Conservation (phyloP, 2,888 invertebrate genomes). For the Diaperis boleti region DNA sequence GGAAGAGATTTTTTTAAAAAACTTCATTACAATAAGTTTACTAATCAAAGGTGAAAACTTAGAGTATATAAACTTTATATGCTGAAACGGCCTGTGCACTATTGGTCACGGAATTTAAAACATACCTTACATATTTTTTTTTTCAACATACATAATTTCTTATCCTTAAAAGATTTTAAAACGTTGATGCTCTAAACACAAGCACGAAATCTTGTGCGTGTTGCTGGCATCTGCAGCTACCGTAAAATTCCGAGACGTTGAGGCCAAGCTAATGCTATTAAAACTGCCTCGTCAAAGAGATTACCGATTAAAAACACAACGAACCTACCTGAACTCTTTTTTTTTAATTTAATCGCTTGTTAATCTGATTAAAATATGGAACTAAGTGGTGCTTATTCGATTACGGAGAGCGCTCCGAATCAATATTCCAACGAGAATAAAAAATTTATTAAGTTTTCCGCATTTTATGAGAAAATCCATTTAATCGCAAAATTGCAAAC, state of each 20-base stretch:
- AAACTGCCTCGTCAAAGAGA: slow-evolving; percentile 18
- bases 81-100: no score
- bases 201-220: no score
- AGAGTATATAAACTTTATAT: no score
- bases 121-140: no score
- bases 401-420: slow-evolving; percentile 33
- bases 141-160: no score
- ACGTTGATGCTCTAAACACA: no score
- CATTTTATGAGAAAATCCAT: slow-evolving; percentile 15
- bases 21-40: no score
- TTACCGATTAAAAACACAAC: slow-evolving; percentile 33
- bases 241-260: not conserved
- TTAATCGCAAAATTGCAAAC: slow-evolving; percentile 15
- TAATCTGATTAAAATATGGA: slow-evolving; percentile 40
- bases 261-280: slow-evolving; percentile 28
- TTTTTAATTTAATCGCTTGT: slow-evolving; percentile 33
- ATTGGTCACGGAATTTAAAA: no score
- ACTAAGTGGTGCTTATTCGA: slow-evolving; percentile 38
- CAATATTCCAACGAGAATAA: slow-evolving; percentile 29
- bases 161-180: no score
- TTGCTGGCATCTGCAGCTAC: not conserved
- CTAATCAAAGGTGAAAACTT: no score
- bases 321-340: slow-evolving; percentile 36
- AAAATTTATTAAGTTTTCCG: slow-evolving; percentile 24
- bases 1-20: no score